Percentiles rank a stretch among this genome's conserved stretches.
Evolutionary conservation across 2,113 vertebrate species (phyloP).

Genomic region (Guaruba guarouba): DNA sequence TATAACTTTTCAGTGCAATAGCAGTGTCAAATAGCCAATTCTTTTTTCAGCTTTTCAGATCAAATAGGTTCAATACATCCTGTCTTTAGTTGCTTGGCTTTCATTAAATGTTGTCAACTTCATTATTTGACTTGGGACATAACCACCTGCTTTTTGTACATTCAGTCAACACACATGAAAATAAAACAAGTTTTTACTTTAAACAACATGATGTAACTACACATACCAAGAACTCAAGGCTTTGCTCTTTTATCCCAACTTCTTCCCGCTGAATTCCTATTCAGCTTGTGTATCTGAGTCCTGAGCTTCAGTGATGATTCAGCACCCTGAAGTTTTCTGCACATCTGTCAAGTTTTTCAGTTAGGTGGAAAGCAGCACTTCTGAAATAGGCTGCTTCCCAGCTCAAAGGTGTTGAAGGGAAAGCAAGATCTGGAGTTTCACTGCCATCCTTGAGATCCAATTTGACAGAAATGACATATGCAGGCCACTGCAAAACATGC

Average conservation of each 20-base stretch:
- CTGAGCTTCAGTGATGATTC: background rate
- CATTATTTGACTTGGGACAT: background rate
- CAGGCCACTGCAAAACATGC: background rate
- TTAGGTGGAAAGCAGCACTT: background rate
- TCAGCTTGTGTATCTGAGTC: background rate
- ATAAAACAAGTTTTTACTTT: background rate
- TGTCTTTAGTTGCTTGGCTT: background rate
- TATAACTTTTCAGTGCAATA: background rate
- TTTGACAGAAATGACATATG: background rate
- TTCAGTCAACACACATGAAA: background rate
- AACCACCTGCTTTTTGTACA: background rate
- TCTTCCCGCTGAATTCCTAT: background rate
- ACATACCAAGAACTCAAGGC: background rate
- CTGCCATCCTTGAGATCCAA: background rate
- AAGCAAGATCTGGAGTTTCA: background rate
- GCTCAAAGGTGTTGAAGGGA: background rate
- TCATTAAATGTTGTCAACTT: background rate
- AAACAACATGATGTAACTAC: background rate
- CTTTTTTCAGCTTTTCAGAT: background rate
- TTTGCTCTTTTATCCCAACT: background rate
- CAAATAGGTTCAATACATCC: background rate
- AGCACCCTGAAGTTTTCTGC: background rate
- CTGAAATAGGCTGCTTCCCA: background rate
- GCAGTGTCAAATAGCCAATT: background rate
- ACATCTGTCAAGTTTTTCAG: background rate